Evolutionary conservation across 2,113 vertebrate genomes (phyloP).

Genomic region (Crotophaga sulcirostris): DNA sequence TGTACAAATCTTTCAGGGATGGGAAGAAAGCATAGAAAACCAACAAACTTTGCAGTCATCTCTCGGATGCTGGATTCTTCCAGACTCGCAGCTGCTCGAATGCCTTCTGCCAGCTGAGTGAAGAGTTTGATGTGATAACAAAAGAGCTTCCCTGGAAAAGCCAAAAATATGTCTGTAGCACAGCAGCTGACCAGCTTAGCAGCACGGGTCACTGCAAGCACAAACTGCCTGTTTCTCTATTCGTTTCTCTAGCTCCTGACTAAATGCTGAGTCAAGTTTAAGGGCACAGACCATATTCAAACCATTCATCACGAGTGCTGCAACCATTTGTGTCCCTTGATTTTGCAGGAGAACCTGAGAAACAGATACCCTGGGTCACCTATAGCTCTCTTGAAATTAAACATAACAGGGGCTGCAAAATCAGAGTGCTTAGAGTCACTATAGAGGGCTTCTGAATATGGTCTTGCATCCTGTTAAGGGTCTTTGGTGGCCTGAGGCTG

Average conservation of each 20-base stretch:
- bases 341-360: background rate
- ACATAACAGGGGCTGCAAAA: background rate
- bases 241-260: slow-evolving; percentile 23
- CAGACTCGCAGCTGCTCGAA: slow-evolving; percentile 50
- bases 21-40: background rate
- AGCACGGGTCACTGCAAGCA: slow-evolving; percentile 48
- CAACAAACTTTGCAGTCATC: slow-evolving; percentile 29
- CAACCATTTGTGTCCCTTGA: background rate
- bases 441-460: background rate
- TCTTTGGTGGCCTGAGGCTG: background rate
- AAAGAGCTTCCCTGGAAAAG: slow-evolving; percentile 60
- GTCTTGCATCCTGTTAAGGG: background rate
- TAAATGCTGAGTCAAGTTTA: slow-evolving; percentile 61
- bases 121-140: slow-evolving; percentile 56
- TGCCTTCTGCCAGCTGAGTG: slow-evolving; percentile 59
- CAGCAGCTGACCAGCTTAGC: slow-evolving; percentile 63
- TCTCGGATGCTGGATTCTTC: slow-evolving; percentile 40
- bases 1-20: background rate
- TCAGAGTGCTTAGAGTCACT: background rate
- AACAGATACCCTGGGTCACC: background rate
- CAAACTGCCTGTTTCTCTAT: slow-evolving; percentile 31
- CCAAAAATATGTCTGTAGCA: slow-evolving; percentile 44
- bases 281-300: slow-evolving; percentile 29
- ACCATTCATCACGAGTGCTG: background rate
- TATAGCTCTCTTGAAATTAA: background rate